phyloP scores from a whole-genome alignment of 2,888 invertebrate species.

The Parelbella ahira region DNA sequence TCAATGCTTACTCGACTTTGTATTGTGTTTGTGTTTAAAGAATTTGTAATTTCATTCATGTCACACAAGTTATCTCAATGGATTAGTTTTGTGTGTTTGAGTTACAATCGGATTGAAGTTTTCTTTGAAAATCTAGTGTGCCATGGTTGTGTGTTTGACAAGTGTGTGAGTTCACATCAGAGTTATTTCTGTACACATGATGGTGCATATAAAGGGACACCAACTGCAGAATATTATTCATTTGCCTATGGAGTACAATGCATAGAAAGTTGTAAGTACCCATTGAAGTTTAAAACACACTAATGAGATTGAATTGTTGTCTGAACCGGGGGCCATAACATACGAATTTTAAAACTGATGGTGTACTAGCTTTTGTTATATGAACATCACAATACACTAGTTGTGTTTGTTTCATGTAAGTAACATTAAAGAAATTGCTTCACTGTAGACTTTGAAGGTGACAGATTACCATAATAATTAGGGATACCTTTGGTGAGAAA shows the following conservation, averaged over 20 bases:
- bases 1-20: slow-evolving; percentile 27
- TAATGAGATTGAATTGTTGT: slow-evolving; percentile 10
- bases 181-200: slow-evolving; percentile 37
- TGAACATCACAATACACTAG: not conserved
- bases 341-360: too few relatives aligned
- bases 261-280: slow-evolving; percentile 74
- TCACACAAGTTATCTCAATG: slow-evolving; percentile 1
- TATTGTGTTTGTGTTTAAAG: slow-evolving; percentile 19
- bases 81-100: slow-evolving; percentile 3
- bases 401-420: not conserved
- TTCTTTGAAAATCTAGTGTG: slow-evolving; percentile 51
- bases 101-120: slow-evolving; percentile 12
- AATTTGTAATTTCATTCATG: slow-evolving; percentile 16
- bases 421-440: slow-evolving; percentile 17
- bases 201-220: slow-evolving; percentile 1
- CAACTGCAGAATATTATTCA: slow-evolving; percentile 8
- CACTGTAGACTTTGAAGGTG: slow-evolving; percentile 1
- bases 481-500: slow-evolving; percentile 1
- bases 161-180: slow-evolving; percentile 45
- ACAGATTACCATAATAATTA: slow-evolving; percentile 12
- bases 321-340: slow-evolving; percentile 1
- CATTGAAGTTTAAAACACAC: slow-evolving; percentile 27
- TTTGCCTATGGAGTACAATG: slow-evolving; percentile 40
- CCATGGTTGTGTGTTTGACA: slow-evolving; percentile 57
- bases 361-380: not conserved